phyloP scores from a whole-genome alignment of 2,113 vertebrate species.

The Hippoglossus stenolepis region DNA sequence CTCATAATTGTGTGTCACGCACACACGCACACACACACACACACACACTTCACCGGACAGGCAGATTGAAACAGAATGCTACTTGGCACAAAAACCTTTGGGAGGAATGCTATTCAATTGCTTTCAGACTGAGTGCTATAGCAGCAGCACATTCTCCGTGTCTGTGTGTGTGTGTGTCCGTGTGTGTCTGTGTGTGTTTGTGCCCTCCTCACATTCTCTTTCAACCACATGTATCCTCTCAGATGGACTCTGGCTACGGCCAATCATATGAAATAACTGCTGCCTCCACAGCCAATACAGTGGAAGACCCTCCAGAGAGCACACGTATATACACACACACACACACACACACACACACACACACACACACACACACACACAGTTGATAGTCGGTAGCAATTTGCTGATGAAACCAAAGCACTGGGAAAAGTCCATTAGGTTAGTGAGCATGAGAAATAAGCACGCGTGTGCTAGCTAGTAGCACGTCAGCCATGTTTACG shows the following conservation, averaged over 20 bases:
- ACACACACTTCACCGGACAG: neutral
- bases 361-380: slow-evolving; percentile 12
- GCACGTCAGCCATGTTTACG: neutral
- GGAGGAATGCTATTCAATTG: slow-evolving; percentile 56
- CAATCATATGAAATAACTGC: slow-evolving; percentile 45
- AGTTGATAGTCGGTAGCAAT: slow-evolving; percentile 42
- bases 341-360: slow-evolving; percentile 4
- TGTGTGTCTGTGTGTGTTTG: neutral
- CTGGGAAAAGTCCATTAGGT: slow-evolving; percentile 53
- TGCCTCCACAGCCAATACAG: slow-evolving; percentile 23
- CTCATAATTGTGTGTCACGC: neutral
- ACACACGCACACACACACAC: neutral
- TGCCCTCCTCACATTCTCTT: slow-evolving; percentile 21
- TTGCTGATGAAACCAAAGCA: slow-evolving; percentile 48
- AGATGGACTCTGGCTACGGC: slow-evolving; percentile 20
- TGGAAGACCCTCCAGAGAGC: slow-evolving; percentile 19
- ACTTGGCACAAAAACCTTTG: slow-evolving; percentile 43
- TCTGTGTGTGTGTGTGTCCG: slow-evolving; percentile 6
- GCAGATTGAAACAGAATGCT: slow-evolving; percentile 44
- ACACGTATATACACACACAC: slow-evolving; percentile 14
- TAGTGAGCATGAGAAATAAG: slow-evolving; percentile 31
- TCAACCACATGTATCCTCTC: slow-evolving; percentile 24
- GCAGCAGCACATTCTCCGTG: slow-evolving; percentile 49
- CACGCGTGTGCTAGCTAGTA: too few species aligned
- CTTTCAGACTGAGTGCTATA: slow-evolving; percentile 48